Conservation (phyloP, 2,113 vertebrate species). For the Lathamus discolor region DNA sequence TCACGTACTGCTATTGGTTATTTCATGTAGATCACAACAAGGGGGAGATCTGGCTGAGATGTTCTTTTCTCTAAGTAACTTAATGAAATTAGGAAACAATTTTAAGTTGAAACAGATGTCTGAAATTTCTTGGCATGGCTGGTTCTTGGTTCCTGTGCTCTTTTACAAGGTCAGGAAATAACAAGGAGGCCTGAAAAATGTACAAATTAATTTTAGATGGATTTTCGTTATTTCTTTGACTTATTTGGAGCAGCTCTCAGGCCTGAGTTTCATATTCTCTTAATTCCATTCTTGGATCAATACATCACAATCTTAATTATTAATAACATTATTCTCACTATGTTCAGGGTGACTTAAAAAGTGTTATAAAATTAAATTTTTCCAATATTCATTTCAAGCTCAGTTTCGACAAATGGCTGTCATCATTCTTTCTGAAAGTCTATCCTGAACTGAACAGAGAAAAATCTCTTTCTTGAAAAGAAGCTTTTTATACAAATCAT, state of each 20-base stretch:
- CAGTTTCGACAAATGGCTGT: not conserved
- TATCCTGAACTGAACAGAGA: not conserved
- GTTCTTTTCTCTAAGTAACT: not conserved
- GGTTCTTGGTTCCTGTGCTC: not conserved
- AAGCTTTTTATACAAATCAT: accelerated
- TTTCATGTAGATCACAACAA: not conserved
- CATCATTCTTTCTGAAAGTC: not conserved
- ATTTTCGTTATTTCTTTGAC: conserved; percentile 1
- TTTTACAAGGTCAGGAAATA: not conserved
- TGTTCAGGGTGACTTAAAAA: not conserved
- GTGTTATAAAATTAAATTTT: not conserved
- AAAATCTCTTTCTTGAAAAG: not conserved
- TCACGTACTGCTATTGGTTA: not conserved
- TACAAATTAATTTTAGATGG: not conserved
- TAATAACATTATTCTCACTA: not conserved
- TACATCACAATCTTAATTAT: not conserved
- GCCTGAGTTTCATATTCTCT: not conserved
- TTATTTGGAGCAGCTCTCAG: not conserved
- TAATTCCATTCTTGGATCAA: not conserved
- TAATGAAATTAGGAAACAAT: conserved; percentile 20
- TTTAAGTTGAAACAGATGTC: conserved; percentile 46
- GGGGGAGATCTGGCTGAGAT: not conserved
- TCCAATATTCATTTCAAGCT: not conserved
- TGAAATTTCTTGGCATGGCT: not conserved
- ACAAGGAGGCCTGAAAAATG: not conserved